Base-by-base conservation (phyloP, 35 echinoderm and acorn worm genomes). In the Patiria miniata region DNA sequence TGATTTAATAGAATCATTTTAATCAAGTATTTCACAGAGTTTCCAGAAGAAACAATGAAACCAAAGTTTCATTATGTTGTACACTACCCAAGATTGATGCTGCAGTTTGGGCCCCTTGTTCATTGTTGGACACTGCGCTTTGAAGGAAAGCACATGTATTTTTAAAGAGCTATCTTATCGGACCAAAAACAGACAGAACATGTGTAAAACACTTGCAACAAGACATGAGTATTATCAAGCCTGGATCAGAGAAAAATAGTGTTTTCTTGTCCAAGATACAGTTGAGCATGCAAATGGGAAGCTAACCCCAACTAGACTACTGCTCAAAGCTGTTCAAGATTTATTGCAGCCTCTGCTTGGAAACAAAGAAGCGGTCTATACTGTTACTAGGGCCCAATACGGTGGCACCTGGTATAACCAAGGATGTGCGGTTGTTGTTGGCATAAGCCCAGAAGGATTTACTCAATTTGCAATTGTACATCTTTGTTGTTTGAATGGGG, bases 171-270 rank as follows among this genome's bases (percentile, higher is more conserved):
- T 86, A 28, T 26, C 68, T 29, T n/a, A 50, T 19, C 51, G 58
- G 29, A 61, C 84, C 32, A 92, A 92, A 37, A 92, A 92, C 90
- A 86, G 87, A 53, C 86, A 61, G 55, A 92, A 92, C 50, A n/a
- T 93, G 3, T 83, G 60, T 51, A 61, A 40, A 77, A 93, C 82
- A 0, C n/a, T n/a, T n/a, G n/a, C n/a, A n/a, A n/a, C 78, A 68
- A 52, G 88, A 86, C 88, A 90, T 86, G 50, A 90, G 53, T 87
- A 87, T 54, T 50, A 87, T 26, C 73, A 87, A 78, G 17, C 81
- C 19, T 50, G 18, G 42, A 50, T 57, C 2, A 39, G 73, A 16
- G 37, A 14, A 78, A 78, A 78, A 34, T 15, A 78, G 0, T 69
- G 37, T 23, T 89, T 83, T 60, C 37, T 89, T 52, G 28, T 39